These are phyloP conservation scores for Agrochola lota DNA, from an alignment of 2,888 invertebrate species.

Conservation along the genomic window DNA sequence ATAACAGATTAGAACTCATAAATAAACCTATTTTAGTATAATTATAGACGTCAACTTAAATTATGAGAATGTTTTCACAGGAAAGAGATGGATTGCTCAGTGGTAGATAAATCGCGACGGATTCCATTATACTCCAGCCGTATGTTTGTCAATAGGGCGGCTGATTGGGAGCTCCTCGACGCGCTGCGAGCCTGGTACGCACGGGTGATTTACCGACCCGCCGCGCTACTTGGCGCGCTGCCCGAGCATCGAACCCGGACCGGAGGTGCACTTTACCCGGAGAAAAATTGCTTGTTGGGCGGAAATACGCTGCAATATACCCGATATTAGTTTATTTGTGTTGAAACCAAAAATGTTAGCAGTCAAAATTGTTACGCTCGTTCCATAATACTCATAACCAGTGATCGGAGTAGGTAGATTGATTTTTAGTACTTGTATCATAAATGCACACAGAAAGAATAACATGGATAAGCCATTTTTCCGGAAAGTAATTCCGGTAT, in stretches of 20 bases:
- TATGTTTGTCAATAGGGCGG: constrained; percentile 89
- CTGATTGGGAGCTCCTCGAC: constrained; percentile 86
- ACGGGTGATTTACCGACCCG: constrained; percentile 80
- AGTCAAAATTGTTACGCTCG: constrained; percentile 18
- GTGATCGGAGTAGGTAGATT: too few species aligned
- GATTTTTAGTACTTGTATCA: too few species aligned
- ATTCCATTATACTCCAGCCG: constrained; percentile 85
- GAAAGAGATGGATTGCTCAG: constrained; percentile 70
- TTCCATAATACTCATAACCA: not conserved
- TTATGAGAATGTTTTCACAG: constrained; percentile 73
- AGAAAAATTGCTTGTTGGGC: constrained; percentile 81
- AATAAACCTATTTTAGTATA: constrained; percentile 53
- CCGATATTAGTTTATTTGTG: constrained; percentile 63
- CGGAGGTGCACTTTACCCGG: constrained; percentile 78
- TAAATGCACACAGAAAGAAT: too few species aligned
- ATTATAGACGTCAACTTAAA: constrained; percentile 67
- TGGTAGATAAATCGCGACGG: constrained; percentile 80
- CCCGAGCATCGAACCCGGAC: constrained; percentile 83
- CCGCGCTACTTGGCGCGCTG: constrained; percentile 85
- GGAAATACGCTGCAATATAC: constrained; percentile 68
- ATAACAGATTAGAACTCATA: constrained; percentile 46
- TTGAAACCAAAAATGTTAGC: constrained; percentile 42
- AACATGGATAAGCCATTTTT: too few species aligned
- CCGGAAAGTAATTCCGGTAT: too few species aligned
- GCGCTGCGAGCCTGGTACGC: constrained; percentile 81